Conservation (phyloP, 2,797 vertebrate species). For the Acrocephalus scirpaceus region DNA sequence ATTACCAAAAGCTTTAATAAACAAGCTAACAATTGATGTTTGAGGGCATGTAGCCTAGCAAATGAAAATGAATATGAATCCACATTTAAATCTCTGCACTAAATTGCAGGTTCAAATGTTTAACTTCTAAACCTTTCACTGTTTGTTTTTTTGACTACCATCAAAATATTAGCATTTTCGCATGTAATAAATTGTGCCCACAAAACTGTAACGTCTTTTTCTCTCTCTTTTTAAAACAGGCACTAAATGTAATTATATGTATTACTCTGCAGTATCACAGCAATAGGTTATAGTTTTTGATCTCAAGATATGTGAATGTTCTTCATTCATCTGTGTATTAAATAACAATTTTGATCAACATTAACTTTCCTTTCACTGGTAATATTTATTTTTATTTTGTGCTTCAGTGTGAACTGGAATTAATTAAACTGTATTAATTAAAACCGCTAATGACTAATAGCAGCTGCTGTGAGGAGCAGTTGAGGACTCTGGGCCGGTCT, state of each 20-base stretch:
- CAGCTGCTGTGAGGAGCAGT: background rate
- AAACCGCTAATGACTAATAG: background rate
- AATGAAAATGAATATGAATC: conserved; percentile 25
- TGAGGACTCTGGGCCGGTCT: background rate
- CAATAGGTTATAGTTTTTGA: background rate
- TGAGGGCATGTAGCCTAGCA: background rate
- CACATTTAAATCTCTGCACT: background rate
- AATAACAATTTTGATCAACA: background rate
- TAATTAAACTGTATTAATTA: background rate
- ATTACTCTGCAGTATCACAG: background rate
- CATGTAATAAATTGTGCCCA: background rate
- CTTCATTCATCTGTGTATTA: background rate
- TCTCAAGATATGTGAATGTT: background rate
- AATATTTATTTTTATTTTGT: background rate
- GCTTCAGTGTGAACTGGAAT: background rate
- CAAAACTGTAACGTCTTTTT: background rate
- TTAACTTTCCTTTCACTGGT: background rate
- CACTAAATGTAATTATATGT: background rate
- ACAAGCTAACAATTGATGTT: conserved; percentile 30
- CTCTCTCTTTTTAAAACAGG: background rate
- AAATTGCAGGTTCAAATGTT: conserved; percentile 36
- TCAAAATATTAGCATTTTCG: background rate
- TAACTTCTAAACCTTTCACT: background rate
- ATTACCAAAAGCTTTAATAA: conserved; percentile 28
- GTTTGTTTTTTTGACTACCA: background rate